Conservation (phyloP, 2,888 invertebrate genomes). For the Antheraea assamensis region DNA sequence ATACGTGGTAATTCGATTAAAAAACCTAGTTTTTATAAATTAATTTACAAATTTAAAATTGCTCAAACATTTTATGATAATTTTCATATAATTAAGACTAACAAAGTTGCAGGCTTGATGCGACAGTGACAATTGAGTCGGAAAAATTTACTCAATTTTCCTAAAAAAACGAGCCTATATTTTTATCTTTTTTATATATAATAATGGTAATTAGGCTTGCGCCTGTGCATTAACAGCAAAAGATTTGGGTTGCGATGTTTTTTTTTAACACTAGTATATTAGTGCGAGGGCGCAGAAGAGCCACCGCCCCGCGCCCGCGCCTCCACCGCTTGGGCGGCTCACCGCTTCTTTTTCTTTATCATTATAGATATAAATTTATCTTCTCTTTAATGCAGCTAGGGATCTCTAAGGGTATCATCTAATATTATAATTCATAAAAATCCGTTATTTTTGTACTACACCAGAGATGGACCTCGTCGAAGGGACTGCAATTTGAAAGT, state of each 20-base stretch:
- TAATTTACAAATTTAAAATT: background rate
- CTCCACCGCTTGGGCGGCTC: conserved; percentile 59
- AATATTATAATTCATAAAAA: conserved; percentile 51
- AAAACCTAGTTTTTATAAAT: background rate
- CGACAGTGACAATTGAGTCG: conserved; percentile 53
- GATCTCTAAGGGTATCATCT: conserved; percentile 27
- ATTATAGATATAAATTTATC: conserved; percentile 26
- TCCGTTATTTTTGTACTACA: conserved; percentile 30
- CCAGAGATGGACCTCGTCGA: conserved; percentile 29
- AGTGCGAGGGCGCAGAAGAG: conserved; percentile 58
- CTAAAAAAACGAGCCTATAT: conserved; percentile 41
- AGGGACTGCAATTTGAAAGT: conserved; percentile 33
- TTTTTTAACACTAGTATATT: conserved; percentile 54
- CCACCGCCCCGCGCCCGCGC: conserved; percentile 58
- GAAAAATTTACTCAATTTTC: conserved; percentile 78
- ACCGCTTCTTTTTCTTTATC: conserved; percentile 34
- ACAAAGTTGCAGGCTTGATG: conserved; percentile 45
- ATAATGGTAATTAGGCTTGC: conserved; percentile 57
- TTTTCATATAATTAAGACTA: conserved; percentile 7
- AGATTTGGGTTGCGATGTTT: conserved; percentile 49
- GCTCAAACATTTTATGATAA: background rate
- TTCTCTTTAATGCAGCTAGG: conserved; percentile 40
- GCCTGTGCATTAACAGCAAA: conserved; percentile 59
- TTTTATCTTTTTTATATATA: conserved; percentile 42
- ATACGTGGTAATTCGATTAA: background rate